Evolutionary conservation across 2,113 vertebrate genomes (phyloP), one percentile per base, ranked within the genome.

Genomic region (Baryphthengus martii): DNA sequence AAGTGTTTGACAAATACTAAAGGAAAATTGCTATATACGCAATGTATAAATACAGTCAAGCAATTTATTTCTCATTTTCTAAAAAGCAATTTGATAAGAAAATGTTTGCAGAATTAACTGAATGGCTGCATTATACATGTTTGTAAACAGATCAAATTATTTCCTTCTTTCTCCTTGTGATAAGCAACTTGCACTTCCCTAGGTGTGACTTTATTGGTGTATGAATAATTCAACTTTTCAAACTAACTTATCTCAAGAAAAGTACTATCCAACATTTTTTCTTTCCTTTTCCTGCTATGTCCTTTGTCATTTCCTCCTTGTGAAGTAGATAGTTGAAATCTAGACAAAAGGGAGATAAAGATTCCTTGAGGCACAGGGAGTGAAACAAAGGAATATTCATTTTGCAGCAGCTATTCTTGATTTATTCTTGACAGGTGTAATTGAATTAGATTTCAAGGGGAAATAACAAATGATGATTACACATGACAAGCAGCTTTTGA

Each of bases 161-260:
- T 94, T 94, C 76, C 47, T 72, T 62, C 88, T 73, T 79, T 93
- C 59, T 87, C 58, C 49, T 90, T 94, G 35, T 79, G 86, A 93
- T 93, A 89, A 96, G 49, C 76, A 83, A 83, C 86, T 90, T 72
- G 24, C 88, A 77, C 84, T 94, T 94, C 81, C 67, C 40, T 44
- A 76, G 52, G 84, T 95, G 76, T 68, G 89, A 91, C 45, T 93
- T 89, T 79, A 88, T 95, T 85, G 80, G 37, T 47, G n/a, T 75
- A 96, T 94, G 83, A 96, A 95, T 96, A 96, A 96, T 97, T 94
- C 93, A 97, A 44, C 35, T 75, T 92, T 92, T 85, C 91, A 70
- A 91, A 87, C 87, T 72, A 85, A 85, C 61, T 78, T 90, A 89
- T 85, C 89, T 94, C 68, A 56, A 84, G 37, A 66, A 76, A 50